Evolutionary conservation across 2,888 invertebrate genomes (phyloP).

Genomic region (Polyommatus icarus): DNA sequence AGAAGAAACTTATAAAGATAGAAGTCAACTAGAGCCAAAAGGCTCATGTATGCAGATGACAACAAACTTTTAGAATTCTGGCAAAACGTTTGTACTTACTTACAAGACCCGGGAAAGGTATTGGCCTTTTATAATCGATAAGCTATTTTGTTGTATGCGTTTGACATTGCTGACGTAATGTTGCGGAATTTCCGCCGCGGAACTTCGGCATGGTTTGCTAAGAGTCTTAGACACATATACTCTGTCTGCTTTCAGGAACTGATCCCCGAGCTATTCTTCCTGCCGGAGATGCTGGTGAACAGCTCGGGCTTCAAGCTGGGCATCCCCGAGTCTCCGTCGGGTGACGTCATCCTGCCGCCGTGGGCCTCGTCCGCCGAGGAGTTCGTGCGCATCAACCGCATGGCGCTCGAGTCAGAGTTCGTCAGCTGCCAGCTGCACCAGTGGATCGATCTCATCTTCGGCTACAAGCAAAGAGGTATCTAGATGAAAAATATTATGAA

Average conservation of each 20-base stretch:
- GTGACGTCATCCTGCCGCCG: constrained; percentile 95
- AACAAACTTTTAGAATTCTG: no score
- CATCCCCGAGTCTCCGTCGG: constrained; percentile 89
- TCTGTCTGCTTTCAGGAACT: constrained; percentile 84
- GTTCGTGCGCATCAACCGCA: constrained; percentile 97
- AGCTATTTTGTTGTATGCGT: no score
- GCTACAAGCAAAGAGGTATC: constrained; percentile 97
- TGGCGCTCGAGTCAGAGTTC: constrained; percentile 99
- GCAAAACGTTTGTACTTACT: no score
- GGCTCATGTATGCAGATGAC: no score
- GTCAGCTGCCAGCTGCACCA: constrained; percentile 99
- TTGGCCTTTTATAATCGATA: no score
- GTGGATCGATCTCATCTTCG: constrained; percentile 99
- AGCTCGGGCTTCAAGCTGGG: constrained; percentile 90
- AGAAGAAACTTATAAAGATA: background rate
- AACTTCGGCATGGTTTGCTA: no score
- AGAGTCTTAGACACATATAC: no score
- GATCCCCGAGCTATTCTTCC: constrained; percentile 98
- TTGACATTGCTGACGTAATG: no score
- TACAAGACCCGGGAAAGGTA: no score
- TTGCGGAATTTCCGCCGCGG: no score
- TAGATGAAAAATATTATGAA: background rate
- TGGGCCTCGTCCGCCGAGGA: constrained; percentile 99
- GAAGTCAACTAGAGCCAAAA: no score
- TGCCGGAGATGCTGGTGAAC: constrained; percentile 99